Base-by-base conservation (phyloP, 2,888 invertebrate species). In the Dysmachus trigonus region DNA sequence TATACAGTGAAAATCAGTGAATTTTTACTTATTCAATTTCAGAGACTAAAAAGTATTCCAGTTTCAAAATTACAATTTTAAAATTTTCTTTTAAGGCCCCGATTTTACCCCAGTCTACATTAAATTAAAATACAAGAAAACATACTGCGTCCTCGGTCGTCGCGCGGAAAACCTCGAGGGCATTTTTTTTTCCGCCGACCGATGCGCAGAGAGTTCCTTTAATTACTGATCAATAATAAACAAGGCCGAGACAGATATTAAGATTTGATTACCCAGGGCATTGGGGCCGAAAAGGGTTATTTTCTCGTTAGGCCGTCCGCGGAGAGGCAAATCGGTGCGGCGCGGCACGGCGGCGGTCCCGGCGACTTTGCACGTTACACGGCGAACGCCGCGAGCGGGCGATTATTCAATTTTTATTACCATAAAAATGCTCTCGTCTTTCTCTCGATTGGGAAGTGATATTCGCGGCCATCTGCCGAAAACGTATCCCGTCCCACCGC, bases 361-460 rank as follows among this genome's bases (percentile, higher is more conserved):
- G 27, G 22, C 27, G n/a, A n/a, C 62, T 22, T 62, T 62, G 27
- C 62, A 27, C 62, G 27, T 15, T 38, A 22, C 38, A 38, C 22
- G 18, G 5, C 51, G 22, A 79, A 30, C 30, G 79, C 79, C 79
- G 10, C 79, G 38, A 62, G 82, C 82, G 18, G 13, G 82, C 62
- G 71, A 82, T 82, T 82, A 82, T 71, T 82, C 82, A 82, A 82
- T 15, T 62, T 82, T 62, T 82, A 82, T 82, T 82, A 82, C 82
- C 82, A 82, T 82, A 82, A 82, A 82, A 82, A 82, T 82, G 30
- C 82, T 82, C 62, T 62, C 53, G 33, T 82, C 82, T 82, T 82
- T 82, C 82, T 82, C 82, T 22, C 33, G 82, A 82, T 82, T 82
- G 62, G 79, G 38, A 82, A 82, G 22, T 82, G 82, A 82, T 82